phyloP scores from a whole-genome alignment of 2,797 vertebrate species.

The Microctenopoma stevenorrisi region DNA sequence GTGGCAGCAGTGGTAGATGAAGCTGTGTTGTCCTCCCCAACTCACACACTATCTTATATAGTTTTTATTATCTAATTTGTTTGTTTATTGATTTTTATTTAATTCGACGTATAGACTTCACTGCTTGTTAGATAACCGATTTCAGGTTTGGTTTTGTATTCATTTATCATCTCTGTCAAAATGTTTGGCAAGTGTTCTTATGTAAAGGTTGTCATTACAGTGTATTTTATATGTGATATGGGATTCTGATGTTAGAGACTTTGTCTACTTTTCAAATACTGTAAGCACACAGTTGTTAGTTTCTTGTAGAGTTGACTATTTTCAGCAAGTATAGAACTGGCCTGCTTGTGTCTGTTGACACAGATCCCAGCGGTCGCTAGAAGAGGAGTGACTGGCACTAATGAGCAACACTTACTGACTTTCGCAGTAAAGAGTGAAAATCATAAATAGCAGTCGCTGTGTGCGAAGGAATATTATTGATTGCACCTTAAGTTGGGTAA shows the following conservation, averaged over 20 bases:
- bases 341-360: neutral
- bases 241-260: neutral
- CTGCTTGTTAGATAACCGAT: neutral
- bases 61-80: too few relatives aligned
- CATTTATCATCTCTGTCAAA: too few relatives aligned
- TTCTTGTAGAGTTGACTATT: neutral
- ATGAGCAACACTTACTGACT: conserved; percentile 21
- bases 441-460: conserved; percentile 17
- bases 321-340: neutral
- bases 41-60: too few relatives aligned
- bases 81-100: neutral
- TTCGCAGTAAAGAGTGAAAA: neutral
- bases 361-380: conserved; percentile 1
- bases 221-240: neutral
- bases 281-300: neutral
- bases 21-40: neutral
- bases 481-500: conserved; percentile 26
- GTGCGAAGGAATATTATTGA: conserved; percentile 17
- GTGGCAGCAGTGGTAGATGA: conserved; percentile 2
- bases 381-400: conserved; percentile 1
- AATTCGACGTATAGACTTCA: neutral
- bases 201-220: neutral
- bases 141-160: too few relatives aligned
- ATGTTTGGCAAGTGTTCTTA: too few relatives aligned
- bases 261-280: neutral